A percentile compares a stretch with the other conserved stretches of the same genome.
These are phyloP conservation scores for Eucera pruinosa DNA, from an alignment of 2,888 invertebrate species.

Conservation along the genomic window DNA sequence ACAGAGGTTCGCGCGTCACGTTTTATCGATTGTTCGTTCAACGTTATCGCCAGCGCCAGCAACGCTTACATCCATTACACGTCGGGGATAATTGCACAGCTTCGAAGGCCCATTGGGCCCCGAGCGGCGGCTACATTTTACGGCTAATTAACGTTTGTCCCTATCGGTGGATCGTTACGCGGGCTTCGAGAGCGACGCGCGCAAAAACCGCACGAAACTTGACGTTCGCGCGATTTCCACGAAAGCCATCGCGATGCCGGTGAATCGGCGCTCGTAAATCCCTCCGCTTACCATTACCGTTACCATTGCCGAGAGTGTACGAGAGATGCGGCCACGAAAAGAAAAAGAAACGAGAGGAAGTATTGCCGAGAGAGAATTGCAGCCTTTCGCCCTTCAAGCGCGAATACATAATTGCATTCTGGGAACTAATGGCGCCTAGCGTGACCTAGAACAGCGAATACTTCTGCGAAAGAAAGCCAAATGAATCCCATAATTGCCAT, in stretches of 20 bases:
- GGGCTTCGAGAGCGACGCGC: neutral
- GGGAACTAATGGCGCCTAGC: constrained; percentile 63
- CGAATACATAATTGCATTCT: constrained; percentile 57
- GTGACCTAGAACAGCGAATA: constrained; percentile 46
- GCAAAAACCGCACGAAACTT: constrained; percentile 49
- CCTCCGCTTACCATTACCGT: constrained; percentile 76
- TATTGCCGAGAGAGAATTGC: constrained; percentile 27
- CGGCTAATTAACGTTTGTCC: constrained; percentile 65
- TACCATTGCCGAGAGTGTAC: constrained; percentile 63
- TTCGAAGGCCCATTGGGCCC: constrained; percentile 32
- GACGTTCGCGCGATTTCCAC: constrained; percentile 62
- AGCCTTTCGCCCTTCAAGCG: constrained; percentile 64
- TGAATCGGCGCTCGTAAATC: constrained; percentile 74
- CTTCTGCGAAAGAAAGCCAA: neutral
- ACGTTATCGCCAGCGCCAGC: constrained; percentile 35
- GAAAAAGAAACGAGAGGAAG: constrained; percentile 34
- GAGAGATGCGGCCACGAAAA: constrained; percentile 14
- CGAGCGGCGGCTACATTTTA: constrained; percentile 50
- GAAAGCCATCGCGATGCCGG: constrained; percentile 64
- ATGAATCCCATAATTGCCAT: too few relatives aligned
- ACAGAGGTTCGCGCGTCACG: constrained; percentile 15
- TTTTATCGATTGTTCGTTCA: constrained; percentile 47
- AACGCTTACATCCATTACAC: constrained; percentile 58
- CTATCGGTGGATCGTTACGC: constrained; percentile 53
- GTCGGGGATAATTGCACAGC: constrained; percentile 62